Conservation (phyloP, 1,140 invertebrate species). For the Musca domestica region DNA sequence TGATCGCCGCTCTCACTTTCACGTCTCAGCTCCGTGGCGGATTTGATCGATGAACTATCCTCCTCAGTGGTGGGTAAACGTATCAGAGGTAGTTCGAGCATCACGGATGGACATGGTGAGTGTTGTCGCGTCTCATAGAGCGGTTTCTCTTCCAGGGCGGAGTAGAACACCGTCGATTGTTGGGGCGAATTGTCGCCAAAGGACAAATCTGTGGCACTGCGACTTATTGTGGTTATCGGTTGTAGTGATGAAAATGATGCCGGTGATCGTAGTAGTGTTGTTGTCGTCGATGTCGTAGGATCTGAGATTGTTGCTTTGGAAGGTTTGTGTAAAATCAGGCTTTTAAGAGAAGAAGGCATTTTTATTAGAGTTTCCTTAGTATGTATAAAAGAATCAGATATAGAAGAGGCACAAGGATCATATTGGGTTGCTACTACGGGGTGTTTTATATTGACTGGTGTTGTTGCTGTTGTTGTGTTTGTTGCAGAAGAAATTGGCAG, state of each 20-base stretch:
- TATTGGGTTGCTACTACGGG: conserved; percentile 35
- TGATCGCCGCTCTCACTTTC: conserved; percentile 12
- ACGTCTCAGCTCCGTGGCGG: not conserved
- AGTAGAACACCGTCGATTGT: not conserved
- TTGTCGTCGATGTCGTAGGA: not conserved
- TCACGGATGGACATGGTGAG: conserved; percentile 39
- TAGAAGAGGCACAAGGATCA: conserved; percentile 46
- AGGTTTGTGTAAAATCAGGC: conserved; percentile 42
- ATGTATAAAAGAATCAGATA: conserved; percentile 46
- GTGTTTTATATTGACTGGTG: too few species aligned
- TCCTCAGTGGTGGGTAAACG: conserved; percentile 36
- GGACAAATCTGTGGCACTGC: conserved; percentile 39
- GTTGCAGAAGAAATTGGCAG: conserved; percentile 37
- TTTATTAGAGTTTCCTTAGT: conserved; percentile 44
- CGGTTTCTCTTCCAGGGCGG: not conserved
- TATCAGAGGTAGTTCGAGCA: conserved; percentile 52
- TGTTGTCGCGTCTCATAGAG: conserved; percentile 16
- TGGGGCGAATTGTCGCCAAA: not conserved
- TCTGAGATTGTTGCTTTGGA: conserved; percentile 13
- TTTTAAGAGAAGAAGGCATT: conserved; percentile 47
- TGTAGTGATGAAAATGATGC: not conserved
- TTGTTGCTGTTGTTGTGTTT: too few species aligned
- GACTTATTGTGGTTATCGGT: conserved; percentile 20
- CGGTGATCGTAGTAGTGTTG: conserved; percentile 8
- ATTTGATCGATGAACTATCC: conserved; percentile 17